phyloP scores from a whole-genome alignment of 2,797 vertebrate species.

The Crax fasciolata region DNA sequence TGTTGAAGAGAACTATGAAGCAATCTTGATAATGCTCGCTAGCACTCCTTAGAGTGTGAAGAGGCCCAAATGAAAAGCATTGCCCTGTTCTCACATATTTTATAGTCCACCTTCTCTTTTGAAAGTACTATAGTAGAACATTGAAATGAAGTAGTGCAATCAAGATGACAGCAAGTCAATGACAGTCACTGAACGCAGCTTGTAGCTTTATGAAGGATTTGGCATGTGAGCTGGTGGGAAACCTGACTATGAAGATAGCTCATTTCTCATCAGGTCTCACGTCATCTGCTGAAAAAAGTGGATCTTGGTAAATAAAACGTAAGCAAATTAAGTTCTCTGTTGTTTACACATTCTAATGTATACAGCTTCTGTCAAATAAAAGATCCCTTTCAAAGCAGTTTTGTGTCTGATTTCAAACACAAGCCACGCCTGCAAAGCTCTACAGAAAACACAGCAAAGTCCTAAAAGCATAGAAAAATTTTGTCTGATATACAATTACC shows the following conservation, averaged over 20 bases:
- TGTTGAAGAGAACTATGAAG: background rate
- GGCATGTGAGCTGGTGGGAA: conserved; percentile 64
- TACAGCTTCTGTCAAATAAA: background rate
- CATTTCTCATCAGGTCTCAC: conserved; percentile 47
- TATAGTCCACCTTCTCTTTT: background rate
- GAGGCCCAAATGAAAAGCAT: conserved; percentile 21
- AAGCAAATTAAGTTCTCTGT: background rate
- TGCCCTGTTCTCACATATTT: conserved; percentile 6
- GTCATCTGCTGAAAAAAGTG: conserved; percentile 50
- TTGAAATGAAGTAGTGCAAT: conserved; percentile 29
- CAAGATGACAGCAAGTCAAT: conserved; percentile 69
- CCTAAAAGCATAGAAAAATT: background rate
- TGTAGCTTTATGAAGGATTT: conserved; percentile 58
- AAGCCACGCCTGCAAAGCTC: background rate
- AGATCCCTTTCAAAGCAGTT: background rate
- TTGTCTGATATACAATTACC: background rate
- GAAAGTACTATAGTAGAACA: conserved; percentile 32
- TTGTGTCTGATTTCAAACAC: background rate
- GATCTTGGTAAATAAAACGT: background rate
- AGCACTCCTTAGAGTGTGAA: background rate
- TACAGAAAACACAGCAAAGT: background rate
- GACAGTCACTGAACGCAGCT: conserved; percentile 37
- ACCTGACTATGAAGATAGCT: conserved; percentile 25
- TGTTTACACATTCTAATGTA: conserved; percentile 9
- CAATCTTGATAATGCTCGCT: background rate